phyloP scores from a whole-genome alignment of 2,797 vertebrate species.

The Lindbergichthys nudifrons region DNA sequence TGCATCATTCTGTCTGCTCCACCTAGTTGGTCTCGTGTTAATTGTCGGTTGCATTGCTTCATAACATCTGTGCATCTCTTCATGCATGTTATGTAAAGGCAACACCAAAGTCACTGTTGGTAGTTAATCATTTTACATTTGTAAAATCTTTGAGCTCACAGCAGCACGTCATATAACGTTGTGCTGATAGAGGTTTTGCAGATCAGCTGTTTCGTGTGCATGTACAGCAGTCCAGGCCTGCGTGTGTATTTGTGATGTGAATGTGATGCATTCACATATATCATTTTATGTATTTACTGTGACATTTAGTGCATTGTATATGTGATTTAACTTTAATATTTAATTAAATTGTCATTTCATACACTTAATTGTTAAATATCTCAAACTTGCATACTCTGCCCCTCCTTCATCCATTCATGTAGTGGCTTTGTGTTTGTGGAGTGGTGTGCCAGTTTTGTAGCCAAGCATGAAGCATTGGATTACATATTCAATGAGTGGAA shows the following conservation, averaged over 20 bases:
- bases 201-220: too few relatives aligned
- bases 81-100: not conserved
- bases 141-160: not conserved
- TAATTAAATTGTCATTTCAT: not conserved
- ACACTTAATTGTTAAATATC: not conserved
- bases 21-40: not conserved
- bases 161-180: too few relatives aligned
- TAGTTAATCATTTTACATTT: conserved; percentile 13
- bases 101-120: not conserved
- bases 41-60: not conserved
- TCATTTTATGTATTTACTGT: not conserved
- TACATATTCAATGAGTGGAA: not conserved
- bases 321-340: not conserved
- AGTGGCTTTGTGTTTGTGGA: not conserved
- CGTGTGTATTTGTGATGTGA: conserved; percentile 11
- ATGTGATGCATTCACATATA: not conserved
- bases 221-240: too few relatives aligned
- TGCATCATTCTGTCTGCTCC: not conserved
- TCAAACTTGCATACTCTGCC: not conserved
- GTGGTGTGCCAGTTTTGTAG: not conserved
- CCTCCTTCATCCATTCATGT: not conserved
- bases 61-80: not conserved
- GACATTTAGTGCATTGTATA: not conserved
- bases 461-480: not conserved
- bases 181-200: not conserved